Evolutionary conservation across 1,140 invertebrate species (phyloP).

Genomic region (Procambarus virginalis): DNA sequence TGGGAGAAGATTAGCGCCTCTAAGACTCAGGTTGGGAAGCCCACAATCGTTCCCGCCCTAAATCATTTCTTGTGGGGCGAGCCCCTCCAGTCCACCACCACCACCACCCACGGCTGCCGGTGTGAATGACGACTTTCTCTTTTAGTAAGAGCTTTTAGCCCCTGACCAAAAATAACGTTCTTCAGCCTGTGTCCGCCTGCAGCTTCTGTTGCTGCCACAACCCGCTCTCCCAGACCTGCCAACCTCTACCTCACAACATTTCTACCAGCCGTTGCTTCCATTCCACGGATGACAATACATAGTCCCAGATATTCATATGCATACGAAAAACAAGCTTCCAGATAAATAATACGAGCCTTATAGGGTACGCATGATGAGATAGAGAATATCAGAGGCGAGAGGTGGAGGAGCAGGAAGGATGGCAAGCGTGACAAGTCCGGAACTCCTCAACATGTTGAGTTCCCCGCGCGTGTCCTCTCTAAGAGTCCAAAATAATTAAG

Average conservation of each 20-base stretch:
- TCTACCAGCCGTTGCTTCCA: not conserved
- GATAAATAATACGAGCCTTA: not conserved
- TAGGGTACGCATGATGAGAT: not conserved
- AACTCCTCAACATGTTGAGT: slow-evolving; percentile 30
- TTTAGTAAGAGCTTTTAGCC: slow-evolving; percentile 40
- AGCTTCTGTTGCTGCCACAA: not conserved
- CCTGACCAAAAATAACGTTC: slow-evolving; percentile 26
- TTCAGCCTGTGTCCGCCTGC: not conserved
- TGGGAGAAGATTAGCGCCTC: not conserved
- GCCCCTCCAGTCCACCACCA: not conserved
- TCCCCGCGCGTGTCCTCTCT: slow-evolving; percentile 53
- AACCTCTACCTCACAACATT: slow-evolving; percentile 2
- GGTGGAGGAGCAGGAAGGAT: not conserved
- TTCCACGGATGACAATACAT: not conserved
- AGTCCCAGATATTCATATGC: not conserved
- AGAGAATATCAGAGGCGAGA: not conserved
- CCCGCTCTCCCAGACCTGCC: slow-evolving; percentile 25
- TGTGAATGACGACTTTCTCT: slow-evolving; percentile 58
- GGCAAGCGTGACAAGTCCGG: not conserved
- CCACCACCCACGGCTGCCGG: not conserved
- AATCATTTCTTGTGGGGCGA: not conserved
- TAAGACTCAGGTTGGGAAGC: not conserved
- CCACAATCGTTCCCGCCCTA: not conserved
- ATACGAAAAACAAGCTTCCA: not conserved
- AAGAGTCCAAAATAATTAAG: slow-evolving; percentile 63